A percentile compares a stretch with the other conserved stretches of the same genome.
phyloP scores from a whole-genome alignment of 64 coral and sea anemone species.

The Cladopsammia gracilis region DNA sequence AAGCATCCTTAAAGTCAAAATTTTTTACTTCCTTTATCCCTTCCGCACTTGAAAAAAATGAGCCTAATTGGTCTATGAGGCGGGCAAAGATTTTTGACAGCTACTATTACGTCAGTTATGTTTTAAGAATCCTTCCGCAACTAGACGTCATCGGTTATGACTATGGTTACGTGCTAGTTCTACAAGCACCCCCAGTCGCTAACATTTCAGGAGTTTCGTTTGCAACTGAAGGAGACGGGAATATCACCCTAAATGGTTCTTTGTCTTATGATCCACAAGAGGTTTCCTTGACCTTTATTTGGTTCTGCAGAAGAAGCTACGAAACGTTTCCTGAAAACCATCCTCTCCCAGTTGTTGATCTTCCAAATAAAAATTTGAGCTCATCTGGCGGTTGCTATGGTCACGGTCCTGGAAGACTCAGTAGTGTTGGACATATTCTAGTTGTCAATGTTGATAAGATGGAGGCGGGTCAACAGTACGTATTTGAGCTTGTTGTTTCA shows the following conservation, averaged over 20 bases:
- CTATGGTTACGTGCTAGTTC: background rate
- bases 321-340: background rate
- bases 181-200: background rate
- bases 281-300: background rate
- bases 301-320: conserved; percentile 4
- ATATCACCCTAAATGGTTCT: background rate
- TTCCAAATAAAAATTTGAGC: background rate
- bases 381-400: background rate
- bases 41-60: background rate
- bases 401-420: background rate
- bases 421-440: background rate
- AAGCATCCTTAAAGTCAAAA: background rate
- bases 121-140: background rate
- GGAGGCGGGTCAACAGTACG: background rate
- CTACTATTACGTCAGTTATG: background rate
- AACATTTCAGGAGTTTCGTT: background rate
- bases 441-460: conserved; percentile 3
- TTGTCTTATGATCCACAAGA: background rate
- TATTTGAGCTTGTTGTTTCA: conserved; percentile 16
- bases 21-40: background rate
- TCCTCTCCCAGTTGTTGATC: background rate
- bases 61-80: too few relatives aligned
- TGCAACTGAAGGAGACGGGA: background rate
- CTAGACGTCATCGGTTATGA: background rate
- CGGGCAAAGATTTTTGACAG: background rate